Evolutionary conservation across 1,140 invertebrate species (phyloP), one percentile per base, ranked within the genome.

Genomic region (Microplitis mediator): DNA sequence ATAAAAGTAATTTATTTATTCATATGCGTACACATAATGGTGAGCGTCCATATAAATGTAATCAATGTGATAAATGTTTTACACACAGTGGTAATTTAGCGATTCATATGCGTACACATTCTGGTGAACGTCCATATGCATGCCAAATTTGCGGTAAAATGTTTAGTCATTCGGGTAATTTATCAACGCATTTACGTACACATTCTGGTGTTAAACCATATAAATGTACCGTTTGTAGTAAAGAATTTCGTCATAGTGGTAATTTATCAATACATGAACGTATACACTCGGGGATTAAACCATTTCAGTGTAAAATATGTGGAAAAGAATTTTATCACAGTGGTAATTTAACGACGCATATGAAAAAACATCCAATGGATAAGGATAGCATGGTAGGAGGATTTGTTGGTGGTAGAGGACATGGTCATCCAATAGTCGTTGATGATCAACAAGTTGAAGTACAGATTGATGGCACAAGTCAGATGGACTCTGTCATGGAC

Each of bases 221-320:
- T 71, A 87, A 89, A 77, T 90, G 89, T 75, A 82, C 73, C 60
- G 80, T 89, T 56, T 90, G 89, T 79, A 77, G 82, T 36, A 89
- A 87, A 79, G 89, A 89, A 74, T 90, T 90, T 77, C 84, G 88
- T 3, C 88, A 89, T 36, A 89, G 89, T 76, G 89, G 89, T 6
- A 89, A 89, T 78, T 78, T 90, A 63, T 88, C 80, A 61, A 90
- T 86, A 79, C 89, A 84, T 68, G 88, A 84, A 81, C 86, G 76
- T 82, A 90, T 85, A 87, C 89, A 87, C 76, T 88, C 85, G 13
- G 86, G 86, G 3, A 80, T 87, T 9, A 87, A 86, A 72, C 92
- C 92, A 8, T 93, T 91, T 81, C 90, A 91, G 79, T 94, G 93
- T 83, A 90, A 90, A 80, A 84, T 92, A 67, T 94, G 93, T 83